Evolutionary conservation across 2,797 vertebrate species (phyloP).

Genomic region (Poecilia gillii): DNA sequence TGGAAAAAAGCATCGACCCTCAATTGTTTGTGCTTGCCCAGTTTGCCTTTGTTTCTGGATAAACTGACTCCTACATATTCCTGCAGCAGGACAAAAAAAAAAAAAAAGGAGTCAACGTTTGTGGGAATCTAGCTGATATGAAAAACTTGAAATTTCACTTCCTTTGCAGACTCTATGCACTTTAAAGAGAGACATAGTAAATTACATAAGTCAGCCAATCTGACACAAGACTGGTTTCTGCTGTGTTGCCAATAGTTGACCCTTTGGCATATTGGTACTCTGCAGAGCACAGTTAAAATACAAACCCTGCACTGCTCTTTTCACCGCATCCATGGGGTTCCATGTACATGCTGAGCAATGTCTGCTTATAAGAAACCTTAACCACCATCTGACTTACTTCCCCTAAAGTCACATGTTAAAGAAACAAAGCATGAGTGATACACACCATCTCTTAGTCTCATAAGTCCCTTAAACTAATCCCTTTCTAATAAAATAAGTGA

Average conservation of each 20-base stretch:
- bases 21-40: slow-evolving; percentile 67
- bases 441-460: background rate
- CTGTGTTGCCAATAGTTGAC: slow-evolving; percentile 24
- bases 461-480: background rate
- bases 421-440: background rate
- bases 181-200: slow-evolving; percentile 5
- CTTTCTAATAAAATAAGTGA: background rate
- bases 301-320: slow-evolving; percentile 15
- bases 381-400: slow-evolving; percentile 54
- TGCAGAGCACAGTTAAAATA: slow-evolving; percentile 19
- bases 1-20: slow-evolving; percentile 63
- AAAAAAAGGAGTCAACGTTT: slow-evolving; percentile 43
- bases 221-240: slow-evolving; percentile 9
- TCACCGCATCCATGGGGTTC: slow-evolving; percentile 2
- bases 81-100: slow-evolving; percentile 34
- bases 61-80: slow-evolving; percentile 72
- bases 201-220: slow-evolving; percentile 20
- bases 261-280: slow-evolving; percentile 8
- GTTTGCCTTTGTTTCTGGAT: slow-evolving; percentile 71
- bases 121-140: slow-evolving; percentile 1
- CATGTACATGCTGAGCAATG: slow-evolving; percentile 44
- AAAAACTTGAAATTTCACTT: slow-evolving; percentile 45
- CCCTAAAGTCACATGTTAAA: slow-evolving; percentile 50
- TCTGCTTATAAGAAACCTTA: slow-evolving; percentile 21
- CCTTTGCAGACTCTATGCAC: slow-evolving; percentile 14